Evolutionary conservation across 2,113 vertebrate genomes (phyloP).

Genomic region (Aplodontia rufa): DNA sequence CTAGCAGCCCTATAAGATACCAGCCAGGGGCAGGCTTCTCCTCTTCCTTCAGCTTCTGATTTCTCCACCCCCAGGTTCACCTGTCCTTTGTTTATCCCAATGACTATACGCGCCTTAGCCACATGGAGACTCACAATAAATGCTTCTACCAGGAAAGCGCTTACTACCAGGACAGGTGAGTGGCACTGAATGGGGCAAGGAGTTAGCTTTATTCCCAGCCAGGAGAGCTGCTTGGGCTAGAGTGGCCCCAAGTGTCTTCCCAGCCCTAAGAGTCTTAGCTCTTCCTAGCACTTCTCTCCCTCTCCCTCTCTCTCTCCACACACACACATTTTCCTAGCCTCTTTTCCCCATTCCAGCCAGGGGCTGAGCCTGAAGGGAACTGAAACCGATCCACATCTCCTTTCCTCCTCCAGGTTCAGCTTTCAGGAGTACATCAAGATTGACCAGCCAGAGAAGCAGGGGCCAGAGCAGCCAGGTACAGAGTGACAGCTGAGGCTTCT

Average conservation of each 20-base stretch:
- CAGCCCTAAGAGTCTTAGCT: neutral
- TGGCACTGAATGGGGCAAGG: neutral
- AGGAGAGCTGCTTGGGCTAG: neutral
- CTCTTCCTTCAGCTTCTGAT: neutral
- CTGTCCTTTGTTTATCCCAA: conserved; percentile 95
- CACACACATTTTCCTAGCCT: neutral
- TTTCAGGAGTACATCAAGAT: conserved; percentile 89
- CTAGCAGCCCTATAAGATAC: too few species aligned
- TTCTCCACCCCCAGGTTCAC: conserved; percentile 86
- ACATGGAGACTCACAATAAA: conserved; percentile 94
- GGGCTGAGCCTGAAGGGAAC: neutral
- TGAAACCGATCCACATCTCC: neutral
- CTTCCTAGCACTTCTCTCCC: too few species aligned
- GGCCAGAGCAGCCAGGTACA: conserved; percentile 79
- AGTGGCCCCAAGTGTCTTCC: neutral
- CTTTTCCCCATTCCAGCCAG: neutral
- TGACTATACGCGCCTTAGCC: conserved; percentile 94
- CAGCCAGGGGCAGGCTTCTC: neutral
- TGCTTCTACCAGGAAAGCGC: conserved; percentile 93
- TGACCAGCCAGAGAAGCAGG: conserved; percentile 78
- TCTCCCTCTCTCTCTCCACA: too few species aligned
- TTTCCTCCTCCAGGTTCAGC: conserved; percentile 80
- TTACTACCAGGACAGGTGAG: conserved; percentile 87
- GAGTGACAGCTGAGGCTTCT: neutral
- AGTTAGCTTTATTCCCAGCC: neutral